Evolutionary conservation across 2,888 invertebrate genomes (phyloP).

Genomic region (Cremastinae sp.): DNA sequence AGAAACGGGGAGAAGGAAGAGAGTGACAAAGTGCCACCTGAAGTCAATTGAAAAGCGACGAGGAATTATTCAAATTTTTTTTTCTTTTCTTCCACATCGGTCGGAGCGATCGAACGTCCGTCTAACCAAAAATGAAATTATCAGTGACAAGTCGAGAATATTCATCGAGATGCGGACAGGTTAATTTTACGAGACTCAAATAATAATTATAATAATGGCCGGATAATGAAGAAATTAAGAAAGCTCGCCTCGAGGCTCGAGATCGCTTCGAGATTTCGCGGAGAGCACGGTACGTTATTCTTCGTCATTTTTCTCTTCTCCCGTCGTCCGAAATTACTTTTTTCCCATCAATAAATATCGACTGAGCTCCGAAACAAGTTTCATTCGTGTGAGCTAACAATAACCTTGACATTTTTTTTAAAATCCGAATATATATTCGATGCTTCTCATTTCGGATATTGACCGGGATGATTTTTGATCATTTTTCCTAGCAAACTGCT

Average conservation of each 20-base stretch:
- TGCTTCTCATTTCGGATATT: background rate
- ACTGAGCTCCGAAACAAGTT: too few species aligned
- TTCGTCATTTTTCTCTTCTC: background rate
- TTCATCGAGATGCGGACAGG: slow-evolving; percentile 36
- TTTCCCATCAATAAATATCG: too few species aligned
- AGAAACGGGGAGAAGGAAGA: background rate
- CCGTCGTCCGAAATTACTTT: background rate
- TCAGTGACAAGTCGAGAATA: slow-evolving; percentile 46
- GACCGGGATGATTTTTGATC: background rate
- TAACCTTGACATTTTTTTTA: too few species aligned
- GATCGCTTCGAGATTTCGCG: slow-evolving; percentile 34
- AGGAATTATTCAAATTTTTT: slow-evolving; percentile 48
- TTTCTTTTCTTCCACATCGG: slow-evolving; percentile 11
- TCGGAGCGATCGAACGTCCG: background rate
- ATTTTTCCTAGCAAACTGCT: slow-evolving; percentile 33
- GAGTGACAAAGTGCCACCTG: slow-evolving; percentile 20
- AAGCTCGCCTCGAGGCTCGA: slow-evolving; percentile 46
- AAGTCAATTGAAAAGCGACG: slow-evolving; percentile 41
- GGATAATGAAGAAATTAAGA: slow-evolving; percentile 57
- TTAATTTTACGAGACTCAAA: slow-evolving; percentile 33
- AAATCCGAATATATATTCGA: too few species aligned
- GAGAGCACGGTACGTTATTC: slow-evolving; percentile 33
- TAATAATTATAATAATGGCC: slow-evolving; percentile 17
- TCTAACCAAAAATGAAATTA: slow-evolving; percentile 44
- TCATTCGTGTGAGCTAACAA: too few species aligned